A percentile compares a stretch with the other conserved stretches of the same genome.
Conservation (phyloP, 1,140 invertebrate genomes). For the Heliothis subflexa region DNA sequence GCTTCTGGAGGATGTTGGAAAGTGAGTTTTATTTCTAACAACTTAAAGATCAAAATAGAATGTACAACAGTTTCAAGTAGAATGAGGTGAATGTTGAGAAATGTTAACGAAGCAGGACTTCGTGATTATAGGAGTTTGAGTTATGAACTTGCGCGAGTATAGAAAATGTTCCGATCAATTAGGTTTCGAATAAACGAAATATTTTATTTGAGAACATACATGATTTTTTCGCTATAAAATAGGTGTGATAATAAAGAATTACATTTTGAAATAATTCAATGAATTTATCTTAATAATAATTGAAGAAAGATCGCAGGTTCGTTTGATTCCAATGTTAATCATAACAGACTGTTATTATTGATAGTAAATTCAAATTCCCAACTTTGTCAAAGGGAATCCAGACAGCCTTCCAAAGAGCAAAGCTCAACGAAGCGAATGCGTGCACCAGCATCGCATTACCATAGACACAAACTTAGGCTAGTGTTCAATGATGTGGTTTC, state of each 20-base stretch:
- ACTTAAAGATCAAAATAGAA: constrained; percentile 9
- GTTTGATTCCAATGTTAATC: too few species aligned
- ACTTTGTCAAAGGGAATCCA: too few species aligned
- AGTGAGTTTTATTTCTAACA: constrained; percentile 64
- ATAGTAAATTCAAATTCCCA: too few species aligned
- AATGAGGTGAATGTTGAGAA: constrained; percentile 30
- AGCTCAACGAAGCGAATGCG: constrained; percentile 6
- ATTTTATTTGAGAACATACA: too few species aligned
- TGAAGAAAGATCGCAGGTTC: too few species aligned
- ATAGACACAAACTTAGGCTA: constrained; percentile 77
- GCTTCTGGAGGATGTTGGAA: constrained; percentile 78
- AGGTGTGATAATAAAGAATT: too few species aligned
- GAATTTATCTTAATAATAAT: too few species aligned
- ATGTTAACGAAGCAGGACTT: constrained; percentile 23
- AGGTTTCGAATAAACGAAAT: too few species aligned
- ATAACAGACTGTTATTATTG: too few species aligned
- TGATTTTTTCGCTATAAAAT: too few species aligned
- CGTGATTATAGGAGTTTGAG: constrained; percentile 15
- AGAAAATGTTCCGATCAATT: constrained; percentile 2
- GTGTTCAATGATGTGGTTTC: constrained; percentile 86
- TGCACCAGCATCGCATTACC: constrained; percentile 42
- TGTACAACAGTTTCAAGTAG: neutral
- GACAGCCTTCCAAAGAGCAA: too few species aligned
- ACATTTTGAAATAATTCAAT: too few species aligned
- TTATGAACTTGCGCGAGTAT: constrained; percentile 3